Conservation (phyloP, 2,888 invertebrate genomes). For the Melieria picta region DNA sequence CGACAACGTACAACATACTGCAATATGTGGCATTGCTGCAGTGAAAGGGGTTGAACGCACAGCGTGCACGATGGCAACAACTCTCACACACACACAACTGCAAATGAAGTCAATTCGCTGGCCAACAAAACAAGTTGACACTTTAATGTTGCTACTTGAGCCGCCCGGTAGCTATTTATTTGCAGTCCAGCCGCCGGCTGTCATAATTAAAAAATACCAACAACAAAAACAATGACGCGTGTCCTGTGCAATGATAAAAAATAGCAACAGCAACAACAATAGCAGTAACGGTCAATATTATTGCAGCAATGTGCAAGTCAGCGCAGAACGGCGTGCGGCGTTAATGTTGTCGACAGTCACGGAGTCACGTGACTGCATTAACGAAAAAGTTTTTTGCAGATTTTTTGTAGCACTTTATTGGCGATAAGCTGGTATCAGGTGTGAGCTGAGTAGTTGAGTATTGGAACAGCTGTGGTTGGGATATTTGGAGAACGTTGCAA, state of each 20-base stretch:
- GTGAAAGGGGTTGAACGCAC: slow-evolving; percentile 2
- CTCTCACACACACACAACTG: neutral
- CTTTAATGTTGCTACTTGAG: neutral
- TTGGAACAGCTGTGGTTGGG: too few relatives aligned
- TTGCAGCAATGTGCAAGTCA: too few relatives aligned
- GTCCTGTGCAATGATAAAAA: slow-evolving; percentile 26
- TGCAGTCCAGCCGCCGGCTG: slow-evolving; percentile 29
- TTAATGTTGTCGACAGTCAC: neutral
- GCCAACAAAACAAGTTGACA: neutral
- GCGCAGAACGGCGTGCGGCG: neutral
- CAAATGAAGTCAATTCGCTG: slow-evolving; percentile 9
- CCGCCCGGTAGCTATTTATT: neutral
- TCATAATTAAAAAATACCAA: slow-evolving; percentile 40
- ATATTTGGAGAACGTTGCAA: too few relatives aligned
- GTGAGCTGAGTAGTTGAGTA: too few relatives aligned
- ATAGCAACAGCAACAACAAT: neutral
- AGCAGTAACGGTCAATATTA: neutral
- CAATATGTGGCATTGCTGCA: neutral
- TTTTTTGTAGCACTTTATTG: neutral
- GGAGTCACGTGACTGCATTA: neutral
- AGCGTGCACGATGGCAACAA: slow-evolving; percentile 6
- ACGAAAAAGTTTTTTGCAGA: neutral
- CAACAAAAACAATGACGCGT: slow-evolving; percentile 36
- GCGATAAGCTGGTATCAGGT: neutral
- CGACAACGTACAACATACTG: slow-evolving; percentile 22